A percentile compares a stretch with the other conserved stretches of the same genome.
Conservation (phyloP, 2,888 invertebrate species). For the Ariolimax columbianus region DNA sequence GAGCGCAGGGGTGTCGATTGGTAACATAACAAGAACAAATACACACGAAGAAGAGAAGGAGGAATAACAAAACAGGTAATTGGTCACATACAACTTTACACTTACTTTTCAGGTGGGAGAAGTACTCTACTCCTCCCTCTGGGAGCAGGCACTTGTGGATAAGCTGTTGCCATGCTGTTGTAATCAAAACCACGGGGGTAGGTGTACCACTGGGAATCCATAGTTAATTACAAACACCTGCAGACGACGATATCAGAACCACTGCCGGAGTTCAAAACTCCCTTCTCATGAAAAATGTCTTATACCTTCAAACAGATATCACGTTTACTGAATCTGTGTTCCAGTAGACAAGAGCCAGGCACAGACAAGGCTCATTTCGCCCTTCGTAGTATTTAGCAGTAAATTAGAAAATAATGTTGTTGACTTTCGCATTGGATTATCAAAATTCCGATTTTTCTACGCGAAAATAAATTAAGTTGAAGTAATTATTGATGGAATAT, state of each 20-base stretch:
- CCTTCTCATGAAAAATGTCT: neutral
- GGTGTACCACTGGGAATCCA: conserved; percentile 18
- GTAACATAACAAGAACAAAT: too few relatives aligned
- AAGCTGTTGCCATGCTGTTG: neutral
- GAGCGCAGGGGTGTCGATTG: too few relatives aligned
- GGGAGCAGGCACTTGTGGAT: neutral
- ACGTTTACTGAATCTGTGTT: too few relatives aligned
- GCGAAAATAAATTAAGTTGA: too few relatives aligned
- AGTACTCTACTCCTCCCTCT: conserved; percentile 22
- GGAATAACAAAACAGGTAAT: too few relatives aligned
- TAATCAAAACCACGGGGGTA: conserved; percentile 11
- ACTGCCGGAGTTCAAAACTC: neutral
- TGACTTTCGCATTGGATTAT: too few relatives aligned
- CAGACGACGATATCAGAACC: neutral
- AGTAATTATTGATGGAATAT: too few relatives aligned
- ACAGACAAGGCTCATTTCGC: too few relatives aligned
- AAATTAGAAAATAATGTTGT: too few relatives aligned
- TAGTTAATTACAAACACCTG: neutral
- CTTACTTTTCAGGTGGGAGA: conserved; percentile 33
- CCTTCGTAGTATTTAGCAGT: too few relatives aligned
- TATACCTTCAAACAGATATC: neutral
- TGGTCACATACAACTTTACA: neutral
- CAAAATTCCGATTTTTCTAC: too few relatives aligned
- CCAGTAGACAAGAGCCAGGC: neutral
- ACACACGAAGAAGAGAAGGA: too few relatives aligned